Percentiles rank a stretch among this genome's conserved stretches.
Conservation (phyloP, 35 echinoderm and acorn worm species). For the Heliocidaris erythrogramma region DNA sequence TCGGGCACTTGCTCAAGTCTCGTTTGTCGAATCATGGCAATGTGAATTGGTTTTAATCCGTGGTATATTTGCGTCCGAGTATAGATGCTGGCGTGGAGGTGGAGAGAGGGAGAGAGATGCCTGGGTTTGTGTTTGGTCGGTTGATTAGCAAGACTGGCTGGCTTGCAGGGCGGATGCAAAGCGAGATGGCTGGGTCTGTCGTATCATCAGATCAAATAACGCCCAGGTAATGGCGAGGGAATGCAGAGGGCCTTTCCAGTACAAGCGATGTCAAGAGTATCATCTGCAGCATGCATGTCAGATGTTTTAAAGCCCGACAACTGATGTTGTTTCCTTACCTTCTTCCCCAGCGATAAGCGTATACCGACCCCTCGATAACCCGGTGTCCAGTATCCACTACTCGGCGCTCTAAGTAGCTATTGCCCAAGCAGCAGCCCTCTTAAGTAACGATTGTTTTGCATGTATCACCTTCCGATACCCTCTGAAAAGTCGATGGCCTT, state of each 20-base stretch:
- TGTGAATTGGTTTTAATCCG: background rate
- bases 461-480: background rate
- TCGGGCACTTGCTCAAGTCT: background rate
- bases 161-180: background rate
- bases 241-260: background rate
- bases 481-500: background rate
- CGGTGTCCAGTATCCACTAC: background rate
- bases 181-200: background rate
- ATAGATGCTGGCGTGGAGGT: background rate
- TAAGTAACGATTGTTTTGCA: background rate
- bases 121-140: constrained; percentile 8
- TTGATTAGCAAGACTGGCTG: background rate
- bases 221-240: background rate
- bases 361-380: background rate
- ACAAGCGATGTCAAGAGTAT: background rate
- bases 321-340: background rate
- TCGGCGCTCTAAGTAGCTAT: background rate
- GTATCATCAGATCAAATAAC: constrained; percentile 12
- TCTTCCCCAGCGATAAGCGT: background rate
- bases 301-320: background rate
- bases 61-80: background rate
- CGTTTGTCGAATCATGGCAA: background rate
- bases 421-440: background rate
- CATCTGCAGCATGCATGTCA: background rate
- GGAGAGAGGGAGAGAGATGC: background rate